A percentile compares a stretch with the other conserved stretches of the same genome.
These are phyloP conservation scores for Melieria crassipennis DNA, from an alignment of 2,888 invertebrate genomes.

Conservation along the genomic window DNA sequence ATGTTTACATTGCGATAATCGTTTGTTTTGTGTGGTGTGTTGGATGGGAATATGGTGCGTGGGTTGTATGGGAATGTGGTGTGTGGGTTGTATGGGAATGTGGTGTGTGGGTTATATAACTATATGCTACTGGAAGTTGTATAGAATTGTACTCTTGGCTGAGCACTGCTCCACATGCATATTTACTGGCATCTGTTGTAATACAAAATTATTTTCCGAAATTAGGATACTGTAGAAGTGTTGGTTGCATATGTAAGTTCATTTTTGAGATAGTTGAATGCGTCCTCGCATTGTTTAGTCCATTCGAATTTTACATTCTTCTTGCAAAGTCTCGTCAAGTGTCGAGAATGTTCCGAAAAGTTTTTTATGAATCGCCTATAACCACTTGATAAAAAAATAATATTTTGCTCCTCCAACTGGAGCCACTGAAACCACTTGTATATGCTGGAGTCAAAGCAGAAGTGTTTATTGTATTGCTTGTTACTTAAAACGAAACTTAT, in stretches of 20 bases:
- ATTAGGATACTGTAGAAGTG: conserved; percentile 35
- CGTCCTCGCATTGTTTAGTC: conserved; percentile 29
- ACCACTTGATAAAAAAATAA: too few species aligned
- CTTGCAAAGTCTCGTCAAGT: conserved; percentile 25
- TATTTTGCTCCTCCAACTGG: too few species aligned
- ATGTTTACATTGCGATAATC: not conserved
- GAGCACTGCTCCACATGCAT: conserved; percentile 40
- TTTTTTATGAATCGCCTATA: conserved; percentile 36
- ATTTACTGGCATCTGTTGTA: conserved; percentile 41
- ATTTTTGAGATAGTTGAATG: conserved; percentile 30
- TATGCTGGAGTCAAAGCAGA: too few species aligned
- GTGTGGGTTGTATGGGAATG: too few species aligned
- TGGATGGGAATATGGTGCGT: too few species aligned
- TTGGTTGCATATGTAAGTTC: not conserved
- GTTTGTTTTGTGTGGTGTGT: too few species aligned
- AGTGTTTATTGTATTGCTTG: too few species aligned
- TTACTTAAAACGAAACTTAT: too few species aligned
- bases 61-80: too few species aligned
- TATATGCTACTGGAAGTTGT: conserved; percentile 32
- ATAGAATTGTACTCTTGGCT: conserved; percentile 35
- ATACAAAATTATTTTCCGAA: conserved; percentile 34
- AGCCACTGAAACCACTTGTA: too few species aligned
- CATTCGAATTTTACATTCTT: conserved; percentile 28
- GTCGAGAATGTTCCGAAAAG: conserved; percentile 24
- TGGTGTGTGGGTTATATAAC: not conserved